phyloP scores from a whole-genome alignment of 2,797 vertebrate species.

The Neosilurus mollespiculum region DNA sequence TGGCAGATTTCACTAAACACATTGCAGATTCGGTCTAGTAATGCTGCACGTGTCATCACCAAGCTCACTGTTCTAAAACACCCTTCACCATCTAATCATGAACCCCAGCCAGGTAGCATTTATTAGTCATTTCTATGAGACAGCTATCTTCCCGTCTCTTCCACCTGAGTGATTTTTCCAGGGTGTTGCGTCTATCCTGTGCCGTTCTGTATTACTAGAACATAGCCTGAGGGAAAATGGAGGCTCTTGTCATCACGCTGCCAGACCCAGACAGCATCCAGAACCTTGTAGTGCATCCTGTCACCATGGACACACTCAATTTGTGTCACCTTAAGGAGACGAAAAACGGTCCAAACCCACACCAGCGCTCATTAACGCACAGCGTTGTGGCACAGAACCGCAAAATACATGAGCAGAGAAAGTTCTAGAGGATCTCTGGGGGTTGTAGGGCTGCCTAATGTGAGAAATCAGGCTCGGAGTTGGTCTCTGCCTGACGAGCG shows the following conservation, averaged over 20 bases:
- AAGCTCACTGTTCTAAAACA: background rate
- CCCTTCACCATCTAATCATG: background rate
- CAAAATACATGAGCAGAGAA: background rate
- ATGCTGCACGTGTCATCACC: too few species aligned
- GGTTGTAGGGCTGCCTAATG: background rate
- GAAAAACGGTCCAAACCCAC: constrained; percentile 26
- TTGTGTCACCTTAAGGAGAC: constrained; percentile 34
- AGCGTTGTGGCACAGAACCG: background rate
- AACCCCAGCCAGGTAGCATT: constrained; percentile 17
- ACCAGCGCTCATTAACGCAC: constrained; percentile 20
- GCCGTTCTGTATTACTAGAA: constrained; percentile 8
- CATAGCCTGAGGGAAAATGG: constrained; percentile 11
- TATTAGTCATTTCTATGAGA: constrained; percentile 15
- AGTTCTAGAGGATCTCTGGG: constrained; percentile 2
- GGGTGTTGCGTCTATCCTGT: constrained; percentile 10
- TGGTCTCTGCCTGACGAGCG: background rate
- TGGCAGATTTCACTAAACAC: background rate
- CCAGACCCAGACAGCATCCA: constrained; percentile 15
- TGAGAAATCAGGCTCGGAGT: constrained; percentile 24
- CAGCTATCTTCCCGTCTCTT: background rate
- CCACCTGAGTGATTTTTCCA: background rate
- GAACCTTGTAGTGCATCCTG: constrained; percentile 13
- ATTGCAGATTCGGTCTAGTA: too few species aligned
- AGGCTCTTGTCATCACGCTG: constrained; percentile 11
- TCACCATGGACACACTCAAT: constrained; percentile 40